Evolutionary conservation across 1,140 invertebrate species (phyloP).

Genomic region (Hormaphis cornu): DNA sequence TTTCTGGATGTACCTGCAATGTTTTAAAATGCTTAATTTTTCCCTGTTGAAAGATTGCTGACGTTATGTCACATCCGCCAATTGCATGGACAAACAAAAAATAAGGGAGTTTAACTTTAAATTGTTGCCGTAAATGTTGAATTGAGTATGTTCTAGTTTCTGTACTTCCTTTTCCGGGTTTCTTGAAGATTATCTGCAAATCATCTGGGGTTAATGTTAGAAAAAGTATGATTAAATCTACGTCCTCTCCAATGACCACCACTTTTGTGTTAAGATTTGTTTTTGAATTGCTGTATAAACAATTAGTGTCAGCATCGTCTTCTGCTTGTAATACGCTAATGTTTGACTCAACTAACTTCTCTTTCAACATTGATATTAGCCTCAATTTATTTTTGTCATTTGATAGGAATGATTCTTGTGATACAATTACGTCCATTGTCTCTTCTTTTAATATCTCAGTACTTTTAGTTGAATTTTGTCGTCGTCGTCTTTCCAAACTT

Average conservation of each 20-base stretch:
- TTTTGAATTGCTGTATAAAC: not conserved
- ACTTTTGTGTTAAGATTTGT: not conserved
- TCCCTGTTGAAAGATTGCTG: conserved; percentile 34
- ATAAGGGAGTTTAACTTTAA: not conserved
- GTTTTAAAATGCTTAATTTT: conserved; percentile 17
- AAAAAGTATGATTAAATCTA: not conserved
- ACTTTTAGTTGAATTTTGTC: not conserved
- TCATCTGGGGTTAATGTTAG: not conserved
- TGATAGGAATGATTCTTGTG: not conserved
- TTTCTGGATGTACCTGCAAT: not conserved
- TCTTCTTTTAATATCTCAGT: not conserved
- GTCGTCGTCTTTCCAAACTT: conserved; percentile 2
- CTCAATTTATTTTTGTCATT: not conserved
- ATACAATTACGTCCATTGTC: not conserved
- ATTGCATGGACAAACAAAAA: conserved; percentile 35
- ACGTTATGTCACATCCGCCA: conserved; percentile 35
- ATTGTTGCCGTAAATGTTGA: not conserved
- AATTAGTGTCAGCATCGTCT: not conserved
- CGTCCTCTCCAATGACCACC: not conserved
- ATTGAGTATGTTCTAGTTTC: not conserved
- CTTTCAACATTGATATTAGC: not conserved
- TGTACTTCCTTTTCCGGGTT: not conserved
- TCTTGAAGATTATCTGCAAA: not conserved
- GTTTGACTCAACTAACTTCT: not conserved
- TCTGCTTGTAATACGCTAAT: not conserved